Percentiles rank a stretch among this genome's conserved stretches.
These are phyloP conservation scores for Acrossocheilus wenchowensis DNA, from an alignment of 2,797 vertebrate species.

Conservation along the genomic window DNA sequence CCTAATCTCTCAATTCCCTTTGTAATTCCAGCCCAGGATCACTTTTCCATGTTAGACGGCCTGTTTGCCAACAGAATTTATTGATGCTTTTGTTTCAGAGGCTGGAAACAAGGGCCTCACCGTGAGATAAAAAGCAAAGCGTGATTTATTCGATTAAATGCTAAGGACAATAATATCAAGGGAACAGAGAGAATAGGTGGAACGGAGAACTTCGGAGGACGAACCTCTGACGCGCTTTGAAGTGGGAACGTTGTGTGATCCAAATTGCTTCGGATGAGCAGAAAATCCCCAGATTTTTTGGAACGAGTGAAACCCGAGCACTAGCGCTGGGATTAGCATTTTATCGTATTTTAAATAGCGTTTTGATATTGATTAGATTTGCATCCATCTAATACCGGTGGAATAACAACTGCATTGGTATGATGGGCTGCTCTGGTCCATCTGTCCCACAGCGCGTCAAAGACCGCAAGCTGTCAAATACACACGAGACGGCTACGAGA, in stretches of 20 bases:
- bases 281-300: constrained; percentile 57
- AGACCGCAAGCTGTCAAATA: constrained; percentile 20
- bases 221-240: constrained; percentile 75
- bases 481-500: neutral
- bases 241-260: constrained; percentile 74
- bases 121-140: constrained; percentile 77
- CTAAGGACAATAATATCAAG: constrained; percentile 66
- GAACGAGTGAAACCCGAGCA: constrained; percentile 73
- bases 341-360: constrained; percentile 62
- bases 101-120: constrained; percentile 75
- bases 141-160: constrained; percentile 67
- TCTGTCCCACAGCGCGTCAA: neutral
- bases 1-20: constrained; percentile 87
- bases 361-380: constrained; percentile 83
- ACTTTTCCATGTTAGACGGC: constrained; percentile 85
- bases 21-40: constrained; percentile 84
- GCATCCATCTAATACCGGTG: constrained; percentile 70
- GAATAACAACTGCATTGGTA: constrained; percentile 74
- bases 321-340: constrained; percentile 66
- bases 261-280: constrained; percentile 62
- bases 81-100: constrained; percentile 80
- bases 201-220: constrained; percentile 66
- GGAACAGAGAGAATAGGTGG: constrained; percentile 58
- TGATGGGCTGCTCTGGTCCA: constrained; percentile 41
- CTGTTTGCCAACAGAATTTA: constrained; percentile 82